Evolutionary conservation across 2,888 invertebrate species (phyloP), one percentile per base, ranked within the genome.

Genomic region (Stegana nigrithorax): DNA sequence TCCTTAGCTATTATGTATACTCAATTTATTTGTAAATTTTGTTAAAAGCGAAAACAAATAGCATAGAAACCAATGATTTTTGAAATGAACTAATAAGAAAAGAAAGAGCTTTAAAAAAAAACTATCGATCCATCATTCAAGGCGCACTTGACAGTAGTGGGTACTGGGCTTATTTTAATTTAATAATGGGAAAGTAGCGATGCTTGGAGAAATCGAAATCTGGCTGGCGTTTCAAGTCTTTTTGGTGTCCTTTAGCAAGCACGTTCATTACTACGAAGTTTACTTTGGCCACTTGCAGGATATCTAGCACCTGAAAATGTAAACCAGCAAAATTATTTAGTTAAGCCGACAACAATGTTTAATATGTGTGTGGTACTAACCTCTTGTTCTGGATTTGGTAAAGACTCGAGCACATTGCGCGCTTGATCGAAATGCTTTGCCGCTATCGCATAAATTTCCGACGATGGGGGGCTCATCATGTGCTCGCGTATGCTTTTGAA

Each of bases 231-330:
- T 90, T 90, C 0, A 94, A 92, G 67, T 95, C 95, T 76, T 92
- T 91, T 84, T 94, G 95, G 85, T 97, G 97, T 7, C 97, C 98
- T 66, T 94, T 95, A 0, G 95, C 93, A 68, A 98, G 86, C 64
- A 98, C 87, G 86, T 96, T 97, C 86, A 97, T 89, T 12, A 98
- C 97, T 72, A 98, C 93, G 83, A 95, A 96, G 88, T 98, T 98
- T 0, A 95, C 96, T 88, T 98, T 98, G 42, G 94, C 92, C 70
- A 98, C 93, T 86, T 94, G 95, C 56, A 97, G 87, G 68, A 97
- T 89, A 81, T 93, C 93, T 26, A 89, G 87, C 64, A 94, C 90
- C 92, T 94, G 71, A 68, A 55, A 29, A 29, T 29, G 7, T 3
- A 39, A 19, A 27, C 12, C 1, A 17, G 29, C 12, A 56, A 39